Conservation (phyloP, 1,140 invertebrate species). For the Octopus bimaculoides region DNA sequence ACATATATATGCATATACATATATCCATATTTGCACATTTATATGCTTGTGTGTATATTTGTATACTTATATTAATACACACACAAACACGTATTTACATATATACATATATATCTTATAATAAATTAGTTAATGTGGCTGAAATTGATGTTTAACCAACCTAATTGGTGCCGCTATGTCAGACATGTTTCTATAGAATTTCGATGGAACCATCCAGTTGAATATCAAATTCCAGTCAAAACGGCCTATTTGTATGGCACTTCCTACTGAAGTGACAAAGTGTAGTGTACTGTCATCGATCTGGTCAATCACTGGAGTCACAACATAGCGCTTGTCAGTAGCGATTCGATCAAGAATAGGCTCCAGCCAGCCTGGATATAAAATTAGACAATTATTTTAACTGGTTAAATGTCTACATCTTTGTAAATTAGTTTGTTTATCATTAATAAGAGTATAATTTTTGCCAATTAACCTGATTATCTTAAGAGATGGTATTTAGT, state of each 20-base stretch:
- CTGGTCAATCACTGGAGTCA: conserved; percentile 89
- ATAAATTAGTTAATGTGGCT: too few species aligned
- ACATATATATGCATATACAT: too few species aligned
- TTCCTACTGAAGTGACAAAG: background rate
- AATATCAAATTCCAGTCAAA: conserved; percentile 95
- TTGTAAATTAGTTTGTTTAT: background rate
- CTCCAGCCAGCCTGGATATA: conserved; percentile 80
- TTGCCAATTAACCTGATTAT: too few species aligned
- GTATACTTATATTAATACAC: too few species aligned
- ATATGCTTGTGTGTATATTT: too few species aligned
- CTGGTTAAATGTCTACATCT: too few species aligned
- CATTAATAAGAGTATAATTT: background rate
- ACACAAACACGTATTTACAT: too few species aligned
- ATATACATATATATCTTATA: too few species aligned
- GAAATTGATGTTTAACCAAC: conserved; percentile 18
- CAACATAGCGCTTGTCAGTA: conserved; percentile 76
- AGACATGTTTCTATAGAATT: conserved; percentile 69
- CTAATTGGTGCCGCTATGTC: conserved; percentile 22
- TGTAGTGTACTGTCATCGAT: conserved; percentile 77
- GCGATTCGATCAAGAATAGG: conserved; percentile 71
- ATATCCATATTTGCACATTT: too few species aligned
- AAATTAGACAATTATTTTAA: too few species aligned
- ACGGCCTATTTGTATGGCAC: conserved; percentile 70
- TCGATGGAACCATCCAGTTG: conserved; percentile 83
- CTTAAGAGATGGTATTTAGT: too few species aligned